phyloP scores from a whole-genome alignment of 2,113 vertebrate species.

The Mixornis gularis region DNA sequence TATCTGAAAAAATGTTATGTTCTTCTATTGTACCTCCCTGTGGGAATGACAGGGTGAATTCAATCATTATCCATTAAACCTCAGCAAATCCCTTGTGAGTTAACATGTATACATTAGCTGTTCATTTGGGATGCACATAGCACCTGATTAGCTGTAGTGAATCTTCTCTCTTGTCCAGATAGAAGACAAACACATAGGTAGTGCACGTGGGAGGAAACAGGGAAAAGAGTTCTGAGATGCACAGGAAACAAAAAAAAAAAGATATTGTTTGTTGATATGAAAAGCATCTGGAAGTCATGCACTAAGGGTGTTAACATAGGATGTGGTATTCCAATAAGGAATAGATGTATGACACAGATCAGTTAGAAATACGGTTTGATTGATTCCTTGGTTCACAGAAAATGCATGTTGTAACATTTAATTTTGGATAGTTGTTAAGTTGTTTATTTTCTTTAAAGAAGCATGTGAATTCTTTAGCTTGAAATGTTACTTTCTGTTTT shows the following conservation, averaged over 20 bases:
- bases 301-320: background rate
- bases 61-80: background rate
- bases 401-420: background rate
- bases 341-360: background rate
- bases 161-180: background rate
- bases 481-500: background rate
- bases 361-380: background rate
- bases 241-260: background rate
- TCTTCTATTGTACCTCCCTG: background rate
- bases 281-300: background rate
- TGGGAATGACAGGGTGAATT: background rate
- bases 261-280: background rate
- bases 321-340: background rate
- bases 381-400: background rate
- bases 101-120: background rate
- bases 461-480: background rate
- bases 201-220: background rate
- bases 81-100: background rate
- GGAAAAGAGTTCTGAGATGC: background rate
- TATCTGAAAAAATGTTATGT: background rate
- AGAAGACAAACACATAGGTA: background rate
- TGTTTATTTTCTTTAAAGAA: background rate
- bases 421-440: background rate
- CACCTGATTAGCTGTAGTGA: background rate
- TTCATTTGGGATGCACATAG: background rate